phyloP scores from a whole-genome alignment of 2,797 vertebrate species.

The Malacoraja senta region DNA sequence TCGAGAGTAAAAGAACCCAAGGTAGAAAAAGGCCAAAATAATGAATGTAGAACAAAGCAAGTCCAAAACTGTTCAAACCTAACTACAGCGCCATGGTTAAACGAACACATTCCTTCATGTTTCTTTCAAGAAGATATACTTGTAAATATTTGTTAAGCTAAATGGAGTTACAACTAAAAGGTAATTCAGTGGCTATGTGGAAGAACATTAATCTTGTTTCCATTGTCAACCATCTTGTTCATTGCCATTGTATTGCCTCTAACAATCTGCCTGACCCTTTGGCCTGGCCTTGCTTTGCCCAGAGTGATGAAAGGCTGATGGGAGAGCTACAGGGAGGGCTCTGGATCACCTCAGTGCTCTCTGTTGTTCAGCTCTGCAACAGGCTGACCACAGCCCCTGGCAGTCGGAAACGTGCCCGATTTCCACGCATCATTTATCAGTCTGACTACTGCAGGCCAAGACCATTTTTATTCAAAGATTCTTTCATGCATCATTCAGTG shows the following conservation, averaged over 20 bases:
- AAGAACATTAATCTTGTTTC: constrained; percentile 17
- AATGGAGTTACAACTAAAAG: constrained; percentile 11
- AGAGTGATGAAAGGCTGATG: constrained; percentile 20
- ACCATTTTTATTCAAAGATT: constrained; percentile 26
- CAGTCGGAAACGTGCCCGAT: constrained; percentile 31
- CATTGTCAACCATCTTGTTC: constrained; percentile 34
- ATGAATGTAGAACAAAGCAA: not conserved
- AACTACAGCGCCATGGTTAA: not conserved
- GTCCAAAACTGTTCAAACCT: not conserved
- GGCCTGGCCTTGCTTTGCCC: constrained; percentile 20
- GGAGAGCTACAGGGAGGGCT: not conserved
- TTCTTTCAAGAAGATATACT: not conserved
- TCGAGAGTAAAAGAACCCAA: not conserved
- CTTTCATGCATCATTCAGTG: constrained; percentile 20
- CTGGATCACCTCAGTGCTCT: constrained; percentile 20
- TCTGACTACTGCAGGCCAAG: constrained; percentile 34
- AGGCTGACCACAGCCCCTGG: constrained; percentile 27
- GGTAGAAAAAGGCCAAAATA: not conserved
- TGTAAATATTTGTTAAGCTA: constrained; percentile 17
- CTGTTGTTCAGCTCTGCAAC: constrained; percentile 5
- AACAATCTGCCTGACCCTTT: constrained; percentile 18
- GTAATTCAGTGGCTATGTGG: not conserved
- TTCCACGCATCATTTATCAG: constrained; percentile 38
- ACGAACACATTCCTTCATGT: not conserved
- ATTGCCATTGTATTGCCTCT: not conserved